These are phyloP conservation scores for Conistra vaccinii DNA, from an alignment of 2,888 invertebrate species.

Conservation along the genomic window DNA sequence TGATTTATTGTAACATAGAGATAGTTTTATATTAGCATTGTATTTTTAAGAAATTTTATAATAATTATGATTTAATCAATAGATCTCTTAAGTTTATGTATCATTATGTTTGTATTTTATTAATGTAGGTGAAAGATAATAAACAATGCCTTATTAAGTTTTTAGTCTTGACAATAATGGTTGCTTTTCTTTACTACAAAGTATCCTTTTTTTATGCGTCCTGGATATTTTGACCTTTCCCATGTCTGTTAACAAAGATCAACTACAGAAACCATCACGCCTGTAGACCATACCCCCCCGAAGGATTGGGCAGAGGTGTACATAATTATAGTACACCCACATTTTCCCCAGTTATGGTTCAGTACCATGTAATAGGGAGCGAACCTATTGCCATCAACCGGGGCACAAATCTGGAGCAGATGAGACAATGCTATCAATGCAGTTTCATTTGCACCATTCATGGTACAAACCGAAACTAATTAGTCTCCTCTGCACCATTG, in stretches of 20 bases:
- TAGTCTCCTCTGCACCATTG: too few species aligned
- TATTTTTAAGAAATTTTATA: constrained; percentile 20
- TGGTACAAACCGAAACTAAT: too few species aligned
- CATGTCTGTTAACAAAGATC: not conserved
- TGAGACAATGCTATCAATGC: too few species aligned
- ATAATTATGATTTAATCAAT: not conserved
- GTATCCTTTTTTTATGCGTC: not conserved
- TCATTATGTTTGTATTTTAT: not conserved
- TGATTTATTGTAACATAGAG: not conserved
- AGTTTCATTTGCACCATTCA: too few species aligned
- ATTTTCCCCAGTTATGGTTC: too few species aligned
- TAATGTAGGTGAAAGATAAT: constrained; percentile 28
- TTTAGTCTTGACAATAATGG: not conserved
- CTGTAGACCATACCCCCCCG: too few species aligned
- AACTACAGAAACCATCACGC: not conserved
- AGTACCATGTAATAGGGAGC: too few species aligned
- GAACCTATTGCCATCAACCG: too few species aligned
- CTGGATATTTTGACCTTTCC: not conserved
- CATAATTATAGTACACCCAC: too few species aligned
- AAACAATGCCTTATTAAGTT: constrained; percentile 22
- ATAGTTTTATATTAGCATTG: constrained; percentile 15
- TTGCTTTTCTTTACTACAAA: constrained; percentile 12
- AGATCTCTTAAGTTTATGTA: constrained; percentile 2
- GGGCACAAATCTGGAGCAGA: too few species aligned
- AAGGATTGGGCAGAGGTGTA: not conserved